Evolutionary conservation across 1,140 invertebrate genomes (phyloP).

Genomic region (Heliconius himera): DNA sequence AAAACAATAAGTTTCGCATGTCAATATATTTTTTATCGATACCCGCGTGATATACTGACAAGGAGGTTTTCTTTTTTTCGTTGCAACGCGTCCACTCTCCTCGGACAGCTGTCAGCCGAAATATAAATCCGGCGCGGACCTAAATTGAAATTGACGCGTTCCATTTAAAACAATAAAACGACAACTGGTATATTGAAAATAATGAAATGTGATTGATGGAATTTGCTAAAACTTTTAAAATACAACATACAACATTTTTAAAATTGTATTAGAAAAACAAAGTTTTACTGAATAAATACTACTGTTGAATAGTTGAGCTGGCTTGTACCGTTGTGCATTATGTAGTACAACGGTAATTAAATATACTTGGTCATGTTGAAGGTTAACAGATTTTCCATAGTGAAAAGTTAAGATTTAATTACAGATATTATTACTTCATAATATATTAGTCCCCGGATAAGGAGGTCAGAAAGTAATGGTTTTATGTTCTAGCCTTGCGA

Average conservation of each 20-base stretch:
- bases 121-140: conserved; percentile 62
- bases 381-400: too few relatives aligned
- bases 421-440: too few relatives aligned
- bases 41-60: conserved; percentile 37
- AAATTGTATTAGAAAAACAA: neutral
- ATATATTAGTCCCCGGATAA: too few relatives aligned
- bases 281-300: neutral
- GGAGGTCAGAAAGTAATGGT: neutral
- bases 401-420: too few relatives aligned
- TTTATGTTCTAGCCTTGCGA: neutral
- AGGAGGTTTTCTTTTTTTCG: conserved; percentile 41
- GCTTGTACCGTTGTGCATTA: too few relatives aligned
- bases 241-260: neutral
- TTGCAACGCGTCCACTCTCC: conserved; percentile 41
- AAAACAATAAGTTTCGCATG: conserved; percentile 44
- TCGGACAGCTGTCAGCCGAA: conserved; percentile 59
- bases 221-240: conserved; percentile 38
- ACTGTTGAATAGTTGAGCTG: too few relatives aligned
- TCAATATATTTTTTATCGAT: conserved; percentile 36
- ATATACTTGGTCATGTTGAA: too few relatives aligned
- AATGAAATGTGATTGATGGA: conserved; percentile 72
- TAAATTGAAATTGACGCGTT: conserved; percentile 78
- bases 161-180: conserved; percentile 75
- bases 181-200: conserved; percentile 66
- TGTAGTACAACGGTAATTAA: too few relatives aligned